These are phyloP conservation scores for Chelmon rostratus DNA, from an alignment of 2,797 vertebrate species.

Conservation along the genomic window DNA sequence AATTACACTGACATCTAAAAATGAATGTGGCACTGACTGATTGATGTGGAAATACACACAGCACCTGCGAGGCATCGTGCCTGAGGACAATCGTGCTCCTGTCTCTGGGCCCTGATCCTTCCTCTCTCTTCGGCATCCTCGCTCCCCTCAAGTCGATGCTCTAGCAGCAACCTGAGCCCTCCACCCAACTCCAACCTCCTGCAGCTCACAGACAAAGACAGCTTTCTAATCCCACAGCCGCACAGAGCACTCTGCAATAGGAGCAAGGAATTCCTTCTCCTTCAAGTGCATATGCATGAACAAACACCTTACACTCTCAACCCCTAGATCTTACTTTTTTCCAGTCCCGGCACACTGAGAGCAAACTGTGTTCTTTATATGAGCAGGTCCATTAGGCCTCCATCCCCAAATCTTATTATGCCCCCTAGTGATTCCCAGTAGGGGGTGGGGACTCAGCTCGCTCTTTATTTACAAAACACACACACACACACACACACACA, in stretches of 20 bases:
- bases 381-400: conserved; percentile 13
- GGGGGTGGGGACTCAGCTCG: not conserved
- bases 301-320: conserved; percentile 25
- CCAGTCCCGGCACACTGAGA: conserved; percentile 33
- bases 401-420: conserved; percentile 4
- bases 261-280: conserved; percentile 32
- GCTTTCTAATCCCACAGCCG: conserved; percentile 66
- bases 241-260: conserved; percentile 37
- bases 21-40: not conserved
- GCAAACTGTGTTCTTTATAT: conserved; percentile 39
- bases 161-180: conserved; percentile 68
- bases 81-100: conserved; percentile 41
- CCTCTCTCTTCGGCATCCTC: conserved; percentile 28
- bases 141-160: conserved; percentile 20
- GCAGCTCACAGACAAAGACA: conserved; percentile 66
- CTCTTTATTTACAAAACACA: conserved; percentile 8
- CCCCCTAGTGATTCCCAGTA: not conserved
- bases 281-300: conserved; percentile 15
- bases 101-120: conserved; percentile 23
- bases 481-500: not conserved
- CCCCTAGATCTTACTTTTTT: conserved; percentile 5
- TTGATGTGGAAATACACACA: conserved; percentile 21
- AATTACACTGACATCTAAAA: not conserved
- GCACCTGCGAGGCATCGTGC: conserved; percentile 5
- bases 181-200: conserved; percentile 55